phyloP scores from a whole-genome alignment of 2,888 invertebrate species.

The Cotesia congregata region DNA sequence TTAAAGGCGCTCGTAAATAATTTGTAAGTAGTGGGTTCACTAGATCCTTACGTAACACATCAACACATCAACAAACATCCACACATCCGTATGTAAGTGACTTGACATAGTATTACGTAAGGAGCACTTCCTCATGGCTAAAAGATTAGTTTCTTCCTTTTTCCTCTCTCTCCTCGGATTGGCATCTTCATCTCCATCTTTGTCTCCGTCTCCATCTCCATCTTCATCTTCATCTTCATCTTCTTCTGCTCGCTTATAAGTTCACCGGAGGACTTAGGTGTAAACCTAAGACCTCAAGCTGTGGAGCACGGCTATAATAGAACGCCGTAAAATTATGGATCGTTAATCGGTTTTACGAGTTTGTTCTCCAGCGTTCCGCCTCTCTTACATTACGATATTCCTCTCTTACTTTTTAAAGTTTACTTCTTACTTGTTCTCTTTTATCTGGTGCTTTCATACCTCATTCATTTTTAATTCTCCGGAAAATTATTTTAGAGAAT shows the following conservation, averaged over 20 bases:
- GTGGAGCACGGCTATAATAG: constrained; percentile 61
- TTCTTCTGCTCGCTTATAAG: constrained; percentile 30
- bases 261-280: constrained; percentile 35
- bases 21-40: not conserved
- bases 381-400: constrained; percentile 25
- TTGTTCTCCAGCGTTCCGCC: constrained; percentile 59
- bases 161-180: not conserved
- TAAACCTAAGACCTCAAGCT: constrained; percentile 38
- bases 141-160: constrained; percentile 27
- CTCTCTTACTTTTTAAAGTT: constrained; percentile 42
- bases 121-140: constrained; percentile 30
- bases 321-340: constrained; percentile 66
- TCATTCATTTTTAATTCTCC: not conserved
- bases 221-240: constrained; percentile 18
- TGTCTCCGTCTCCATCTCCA: constrained; percentile 16
- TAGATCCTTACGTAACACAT: not conserved
- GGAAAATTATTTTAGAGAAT: not conserved
- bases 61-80: constrained; percentile 7
- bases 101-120: constrained; percentile 48
- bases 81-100: constrained; percentile 11
- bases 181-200: constrained; percentile 17
- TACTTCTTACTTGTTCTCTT: not conserved
- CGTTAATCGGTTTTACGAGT: constrained; percentile 67
- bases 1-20: constrained; percentile 13
- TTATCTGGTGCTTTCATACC: not conserved